Evolutionary conservation across 2,113 vertebrate species (phyloP).

Genomic region (Eidolon helvum): DNA sequence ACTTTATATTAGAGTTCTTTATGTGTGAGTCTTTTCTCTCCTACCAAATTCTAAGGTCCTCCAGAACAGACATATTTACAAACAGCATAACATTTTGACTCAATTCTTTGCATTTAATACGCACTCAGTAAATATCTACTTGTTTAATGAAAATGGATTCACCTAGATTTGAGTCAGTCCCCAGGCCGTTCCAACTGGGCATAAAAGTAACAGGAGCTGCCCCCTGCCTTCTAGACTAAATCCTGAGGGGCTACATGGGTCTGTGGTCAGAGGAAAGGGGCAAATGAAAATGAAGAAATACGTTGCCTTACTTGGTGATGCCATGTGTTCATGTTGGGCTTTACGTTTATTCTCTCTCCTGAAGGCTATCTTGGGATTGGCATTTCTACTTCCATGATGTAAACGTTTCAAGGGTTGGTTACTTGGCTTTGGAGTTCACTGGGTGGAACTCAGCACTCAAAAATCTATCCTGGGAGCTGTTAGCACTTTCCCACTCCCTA

Average conservation of each 20-base stretch:
- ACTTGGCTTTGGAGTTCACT: conserved; percentile 60
- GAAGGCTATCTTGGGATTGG: not conserved
- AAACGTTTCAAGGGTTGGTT: conserved; percentile 77
- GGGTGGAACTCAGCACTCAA: conserved; percentile 59
- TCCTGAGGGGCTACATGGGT: not conserved
- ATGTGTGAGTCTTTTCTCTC: not conserved
- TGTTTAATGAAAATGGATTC: not conserved
- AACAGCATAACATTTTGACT: not conserved
- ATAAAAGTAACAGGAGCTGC: not conserved
- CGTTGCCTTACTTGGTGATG: not conserved
- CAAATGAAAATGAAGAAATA: not conserved
- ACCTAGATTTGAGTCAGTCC: not conserved
- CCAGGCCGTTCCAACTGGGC: not conserved
- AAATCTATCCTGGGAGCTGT: conserved; percentile 68
- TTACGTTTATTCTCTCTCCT: conserved; percentile 35
- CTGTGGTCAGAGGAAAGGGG: not conserved
- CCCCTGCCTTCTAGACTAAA: not conserved
- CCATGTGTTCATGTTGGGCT: not conserved
- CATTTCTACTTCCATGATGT: conserved; percentile 76
- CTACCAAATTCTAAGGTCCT: not conserved
- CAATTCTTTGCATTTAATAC: not conserved
- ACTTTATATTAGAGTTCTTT: not conserved
- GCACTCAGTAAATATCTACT: not conserved
- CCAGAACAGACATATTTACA: not conserved
- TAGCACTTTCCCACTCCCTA: conserved; percentile 28